These are phyloP conservation scores for Charina bottae DNA, from an alignment of 2,113 vertebrate species.

Conservation along the genomic window DNA sequence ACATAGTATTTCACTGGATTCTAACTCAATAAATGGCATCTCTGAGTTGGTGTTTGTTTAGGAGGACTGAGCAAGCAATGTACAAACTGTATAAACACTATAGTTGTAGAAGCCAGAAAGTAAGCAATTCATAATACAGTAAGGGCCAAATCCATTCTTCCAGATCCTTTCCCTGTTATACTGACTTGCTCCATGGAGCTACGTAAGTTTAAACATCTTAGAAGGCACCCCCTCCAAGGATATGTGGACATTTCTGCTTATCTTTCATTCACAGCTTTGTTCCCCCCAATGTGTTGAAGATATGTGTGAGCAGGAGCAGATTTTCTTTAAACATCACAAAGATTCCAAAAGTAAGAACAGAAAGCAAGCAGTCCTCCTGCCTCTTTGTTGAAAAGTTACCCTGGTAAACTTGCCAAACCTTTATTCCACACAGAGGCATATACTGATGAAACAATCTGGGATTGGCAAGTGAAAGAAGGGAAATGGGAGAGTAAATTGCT, in stretches of 20 bases:
- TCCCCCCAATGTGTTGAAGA: not conserved
- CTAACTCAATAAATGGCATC: not conserved
- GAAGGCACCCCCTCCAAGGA: not conserved
- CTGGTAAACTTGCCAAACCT: not conserved
- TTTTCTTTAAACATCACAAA: slow-evolving; percentile 23
- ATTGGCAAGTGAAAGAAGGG: rapidly evolving
- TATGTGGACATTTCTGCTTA: slow-evolving; percentile 21
- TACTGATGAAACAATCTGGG: not conserved
- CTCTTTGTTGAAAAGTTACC: slow-evolving; percentile 1
- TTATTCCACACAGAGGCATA: not conserved
- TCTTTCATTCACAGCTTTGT: slow-evolving; percentile 24
- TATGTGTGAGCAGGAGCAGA: not conserved
- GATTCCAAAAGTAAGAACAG: slow-evolving; percentile 14
- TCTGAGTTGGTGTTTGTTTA: not conserved
- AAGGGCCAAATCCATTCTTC: not conserved
- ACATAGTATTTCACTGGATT: not conserved
- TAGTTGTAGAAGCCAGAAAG: not conserved
- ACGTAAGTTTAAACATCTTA: not conserved
- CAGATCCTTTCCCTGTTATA: not conserved
- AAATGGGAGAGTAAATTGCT: not conserved
- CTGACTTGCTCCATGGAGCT: not conserved
- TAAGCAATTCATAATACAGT: not conserved
- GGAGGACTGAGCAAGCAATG: not conserved
- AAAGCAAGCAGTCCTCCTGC: slow-evolving; percentile 8
- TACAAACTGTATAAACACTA: not conserved